A percentile compares a stretch with the other conserved stretches of the same genome.
Conservation (phyloP, 2,113 vertebrate genomes). For the Geococcyx californianus region DNA sequence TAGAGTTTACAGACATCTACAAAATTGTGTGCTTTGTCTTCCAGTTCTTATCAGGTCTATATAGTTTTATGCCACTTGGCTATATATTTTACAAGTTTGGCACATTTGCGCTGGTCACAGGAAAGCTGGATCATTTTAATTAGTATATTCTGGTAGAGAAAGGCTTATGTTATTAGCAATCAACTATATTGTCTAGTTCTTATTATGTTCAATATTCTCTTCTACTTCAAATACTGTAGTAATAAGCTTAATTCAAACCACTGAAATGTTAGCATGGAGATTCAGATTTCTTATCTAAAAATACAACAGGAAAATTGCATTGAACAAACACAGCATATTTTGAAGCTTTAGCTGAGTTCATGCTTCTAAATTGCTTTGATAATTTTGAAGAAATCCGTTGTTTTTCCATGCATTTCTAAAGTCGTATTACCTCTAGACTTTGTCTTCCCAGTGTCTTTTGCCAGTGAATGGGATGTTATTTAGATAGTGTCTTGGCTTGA, state of each 20-base stretch:
- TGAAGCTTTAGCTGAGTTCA: neutral
- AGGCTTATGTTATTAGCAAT: neutral
- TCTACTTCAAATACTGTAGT: neutral
- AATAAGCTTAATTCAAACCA: constrained; percentile 5
- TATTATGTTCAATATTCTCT: neutral
- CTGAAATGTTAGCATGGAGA: neutral
- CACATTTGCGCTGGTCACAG: neutral
- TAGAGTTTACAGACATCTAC: neutral
- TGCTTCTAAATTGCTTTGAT: neutral
- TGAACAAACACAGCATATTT: neutral
- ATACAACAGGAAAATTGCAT: neutral
- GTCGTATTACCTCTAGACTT: neutral
- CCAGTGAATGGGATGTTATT: neutral
- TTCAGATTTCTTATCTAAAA: neutral
- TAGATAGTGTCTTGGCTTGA: neutral
- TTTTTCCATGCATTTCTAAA: neutral
- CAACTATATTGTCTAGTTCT: neutral
- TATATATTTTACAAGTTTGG: neutral
- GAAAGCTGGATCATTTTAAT: neutral
- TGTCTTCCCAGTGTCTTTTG: neutral
- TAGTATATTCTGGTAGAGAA: neutral
- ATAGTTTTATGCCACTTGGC: neutral
- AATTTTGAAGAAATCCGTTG: neutral
- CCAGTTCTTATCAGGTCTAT: neutral
- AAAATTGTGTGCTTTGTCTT: neutral